A percentile compares a stretch with the other conserved stretches of the same genome.
phyloP scores from a whole-genome alignment of 1,140 invertebrate species.

The Drosophila serrata region DNA sequence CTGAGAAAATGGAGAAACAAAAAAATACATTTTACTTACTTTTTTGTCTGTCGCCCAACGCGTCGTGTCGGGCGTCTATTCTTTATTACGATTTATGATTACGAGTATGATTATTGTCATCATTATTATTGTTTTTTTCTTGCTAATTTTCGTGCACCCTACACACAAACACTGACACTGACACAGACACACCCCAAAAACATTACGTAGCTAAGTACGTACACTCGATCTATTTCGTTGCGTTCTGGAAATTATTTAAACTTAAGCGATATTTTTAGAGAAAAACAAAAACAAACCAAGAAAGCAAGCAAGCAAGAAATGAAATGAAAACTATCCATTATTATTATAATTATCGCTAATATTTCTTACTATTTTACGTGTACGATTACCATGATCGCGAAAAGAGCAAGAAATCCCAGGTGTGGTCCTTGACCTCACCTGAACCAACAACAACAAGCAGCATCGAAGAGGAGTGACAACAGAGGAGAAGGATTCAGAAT shows the following conservation, averaged over 20 bases:
- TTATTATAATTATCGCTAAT: conserved; percentile 81
- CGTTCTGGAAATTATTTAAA: conserved; percentile 84
- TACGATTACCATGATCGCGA: conserved; percentile 51
- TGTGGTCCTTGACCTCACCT: conserved; percentile 23
- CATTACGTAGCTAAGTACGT: conserved; percentile 41
- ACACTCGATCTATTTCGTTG: conserved; percentile 75
- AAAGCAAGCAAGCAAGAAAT: conserved; percentile 25
- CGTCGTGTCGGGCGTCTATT: conserved; percentile 34
- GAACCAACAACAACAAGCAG: conserved; percentile 15
- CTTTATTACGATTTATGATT: conserved; percentile 57
- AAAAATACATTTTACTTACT: conserved; percentile 44
- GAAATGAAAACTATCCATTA: conserved; percentile 71
- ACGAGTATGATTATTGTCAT: conserved; percentile 53
- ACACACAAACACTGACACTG: conserved; percentile 41
- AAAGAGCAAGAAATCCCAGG: conserved; percentile 56
- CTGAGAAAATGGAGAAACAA: conserved; percentile 36
- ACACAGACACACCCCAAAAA: background rate
- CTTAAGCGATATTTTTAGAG: conserved; percentile 82
- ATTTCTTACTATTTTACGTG: conserved; percentile 62
- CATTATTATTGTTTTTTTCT: conserved; percentile 65
- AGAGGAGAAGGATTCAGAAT: background rate
- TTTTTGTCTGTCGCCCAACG: conserved; percentile 44
- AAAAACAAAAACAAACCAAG: conserved; percentile 19
- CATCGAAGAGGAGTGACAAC: conserved; percentile 17
- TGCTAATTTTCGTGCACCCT: conserved; percentile 63